A percentile compares a stretch with the other conserved stretches of the same genome.
Conservation (phyloP, 1,140 invertebrate genomes). For the Drosophila watanabei region DNA sequence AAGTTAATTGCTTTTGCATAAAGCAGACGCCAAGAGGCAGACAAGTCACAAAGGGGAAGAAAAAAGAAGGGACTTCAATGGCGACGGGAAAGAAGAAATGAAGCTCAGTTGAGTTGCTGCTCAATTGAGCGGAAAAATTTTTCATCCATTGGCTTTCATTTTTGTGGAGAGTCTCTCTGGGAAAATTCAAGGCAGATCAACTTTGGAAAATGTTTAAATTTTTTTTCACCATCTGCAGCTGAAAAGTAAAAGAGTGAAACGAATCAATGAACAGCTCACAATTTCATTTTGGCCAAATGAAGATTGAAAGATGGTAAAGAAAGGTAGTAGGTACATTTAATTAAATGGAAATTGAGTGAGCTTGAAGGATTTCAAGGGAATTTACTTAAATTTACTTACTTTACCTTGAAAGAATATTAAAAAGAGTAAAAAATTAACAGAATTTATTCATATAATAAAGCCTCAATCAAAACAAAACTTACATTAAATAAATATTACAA, state of each 20-base stretch:
- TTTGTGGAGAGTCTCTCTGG: conserved; percentile 35
- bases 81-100: conserved; percentile 6
- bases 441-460: no score
- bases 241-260: neutral
- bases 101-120: conserved; percentile 60
- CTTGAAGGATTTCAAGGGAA: neutral
- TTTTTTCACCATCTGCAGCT: conserved; percentile 3
- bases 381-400: no score
- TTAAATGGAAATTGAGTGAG: neutral
- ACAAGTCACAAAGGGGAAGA: conserved; percentile 13
- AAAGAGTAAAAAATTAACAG: no score
- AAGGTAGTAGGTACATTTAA: neutral
- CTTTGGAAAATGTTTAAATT: conserved; percentile 27
- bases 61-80: conserved; percentile 25
- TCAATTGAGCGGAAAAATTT: conserved; percentile 77
- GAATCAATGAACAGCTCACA: conserved; percentile 30
- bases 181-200: conserved; percentile 20
- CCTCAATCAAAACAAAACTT: no score
- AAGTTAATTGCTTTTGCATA: conserved; percentile 79
- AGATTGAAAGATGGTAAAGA: neutral
- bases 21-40: conserved; percentile 54
- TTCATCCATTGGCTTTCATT: conserved; percentile 74
- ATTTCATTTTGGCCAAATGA: conserved; percentile 19
- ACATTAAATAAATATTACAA: no score
- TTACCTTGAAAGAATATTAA: no score